Percentiles rank a stretch among this genome's conserved stretches.
Evolutionary conservation across 2,113 vertebrate species (phyloP).

Genomic region (Carassius carassius): DNA sequence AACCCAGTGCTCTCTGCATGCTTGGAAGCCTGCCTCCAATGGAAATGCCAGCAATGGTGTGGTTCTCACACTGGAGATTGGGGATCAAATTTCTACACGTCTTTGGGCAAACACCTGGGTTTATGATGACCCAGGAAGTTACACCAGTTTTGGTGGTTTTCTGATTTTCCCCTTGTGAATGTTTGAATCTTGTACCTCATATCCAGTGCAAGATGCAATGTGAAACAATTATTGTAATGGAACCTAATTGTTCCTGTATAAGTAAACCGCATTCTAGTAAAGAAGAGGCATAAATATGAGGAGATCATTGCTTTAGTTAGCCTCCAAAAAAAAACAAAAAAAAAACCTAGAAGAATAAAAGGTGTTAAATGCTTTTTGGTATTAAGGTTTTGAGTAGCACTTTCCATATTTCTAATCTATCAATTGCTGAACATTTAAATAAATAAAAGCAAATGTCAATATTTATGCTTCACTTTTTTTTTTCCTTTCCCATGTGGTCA

Average conservation of each 20-base stretch:
- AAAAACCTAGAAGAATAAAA: not conserved
- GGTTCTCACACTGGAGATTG: conserved; percentile 38
- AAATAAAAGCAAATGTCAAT: not conserved
- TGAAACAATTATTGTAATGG: not conserved
- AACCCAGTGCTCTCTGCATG: conserved; percentile 22
- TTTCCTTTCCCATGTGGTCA: not conserved
- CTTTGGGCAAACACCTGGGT: conserved; percentile 50
- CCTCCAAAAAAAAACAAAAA: too few species aligned
- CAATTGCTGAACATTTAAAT: not conserved
- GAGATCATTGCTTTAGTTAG: not conserved
- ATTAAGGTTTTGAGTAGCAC: not conserved
- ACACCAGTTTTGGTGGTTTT: conserved; percentile 48
- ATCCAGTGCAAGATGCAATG: not conserved
- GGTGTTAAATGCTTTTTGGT: not conserved
- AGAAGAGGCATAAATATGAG: not conserved
- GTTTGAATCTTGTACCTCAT: not conserved
- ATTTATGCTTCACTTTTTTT: not conserved
- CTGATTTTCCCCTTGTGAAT: conserved; percentile 42
- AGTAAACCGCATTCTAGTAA: not conserved
- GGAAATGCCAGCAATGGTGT: conserved; percentile 45
- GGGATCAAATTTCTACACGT: conserved; percentile 37
- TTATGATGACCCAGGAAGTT: conserved; percentile 35
- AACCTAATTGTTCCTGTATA: not conserved
- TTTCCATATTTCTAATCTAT: not conserved
- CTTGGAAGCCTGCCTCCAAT: not conserved